phyloP scores from a whole-genome alignment of 2,113 vertebrate species.

The Takifugu flavidus region DNA sequence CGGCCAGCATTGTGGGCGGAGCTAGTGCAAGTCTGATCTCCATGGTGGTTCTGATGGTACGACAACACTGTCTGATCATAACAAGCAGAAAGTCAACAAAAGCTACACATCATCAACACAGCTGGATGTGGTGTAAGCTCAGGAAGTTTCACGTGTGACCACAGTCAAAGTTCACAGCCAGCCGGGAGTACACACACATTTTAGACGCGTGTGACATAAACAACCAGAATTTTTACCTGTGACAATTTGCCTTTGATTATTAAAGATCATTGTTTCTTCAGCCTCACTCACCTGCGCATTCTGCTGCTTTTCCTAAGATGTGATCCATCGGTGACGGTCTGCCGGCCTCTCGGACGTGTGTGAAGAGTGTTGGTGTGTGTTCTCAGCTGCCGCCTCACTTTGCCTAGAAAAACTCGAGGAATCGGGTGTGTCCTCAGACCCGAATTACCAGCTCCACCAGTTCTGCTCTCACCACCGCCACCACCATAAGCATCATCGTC shows the following conservation, averaged over 20 bases:
- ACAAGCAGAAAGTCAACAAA: no score
- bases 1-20: no score
- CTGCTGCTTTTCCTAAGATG: slow-evolving; percentile 19
- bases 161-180: no score
- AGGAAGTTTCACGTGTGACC: no score
- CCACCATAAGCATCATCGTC: neutral
- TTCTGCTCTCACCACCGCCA: neutral
- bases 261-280: no score
- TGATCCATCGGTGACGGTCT: slow-evolving; percentile 20
- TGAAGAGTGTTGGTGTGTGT: neutral
- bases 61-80: no score
- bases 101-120: no score
- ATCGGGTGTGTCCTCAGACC: slow-evolving; percentile 7
- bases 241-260: no score
- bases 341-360: neutral
- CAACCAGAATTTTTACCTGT: no score
- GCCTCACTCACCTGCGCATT: slow-evolving; percentile 57
- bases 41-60: neutral
- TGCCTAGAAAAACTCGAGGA: neutral
- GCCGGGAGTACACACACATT: no score
- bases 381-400: neutral
- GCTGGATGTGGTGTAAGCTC: no score
- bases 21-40: neutral
- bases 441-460: slow-evolving; percentile 29
- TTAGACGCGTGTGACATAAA: no score